Evolutionary conservation across 2,888 invertebrate genomes (phyloP).

Genomic region (Muscina levida): DNA sequence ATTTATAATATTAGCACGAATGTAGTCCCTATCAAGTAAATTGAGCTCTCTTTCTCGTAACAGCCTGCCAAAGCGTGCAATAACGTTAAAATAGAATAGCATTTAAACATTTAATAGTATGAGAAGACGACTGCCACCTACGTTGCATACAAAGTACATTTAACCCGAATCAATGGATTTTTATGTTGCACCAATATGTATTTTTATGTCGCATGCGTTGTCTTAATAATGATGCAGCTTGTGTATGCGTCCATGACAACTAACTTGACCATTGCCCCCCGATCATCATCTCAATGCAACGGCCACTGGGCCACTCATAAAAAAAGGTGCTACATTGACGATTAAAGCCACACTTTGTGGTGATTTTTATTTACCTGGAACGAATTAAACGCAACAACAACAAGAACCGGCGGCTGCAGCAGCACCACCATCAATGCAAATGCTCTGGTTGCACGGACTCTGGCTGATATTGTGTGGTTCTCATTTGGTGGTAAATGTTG

Average conservation of each 20-base stretch:
- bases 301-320: not conserved
- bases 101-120: too few species aligned
- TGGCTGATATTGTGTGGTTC: too few species aligned
- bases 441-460: not conserved
- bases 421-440: not conserved
- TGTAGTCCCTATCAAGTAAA: too few species aligned
- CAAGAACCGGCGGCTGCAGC: not conserved
- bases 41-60: too few species aligned
- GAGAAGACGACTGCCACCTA: not conserved
- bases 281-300: not conserved
- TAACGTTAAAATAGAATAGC: too few species aligned
- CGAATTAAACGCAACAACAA: too few species aligned
- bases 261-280: not conserved
- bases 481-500: too few species aligned
- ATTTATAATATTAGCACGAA: too few species aligned
- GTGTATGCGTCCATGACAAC: not conserved
- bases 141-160: constrained; percentile 25
- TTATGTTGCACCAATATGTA: not conserved
- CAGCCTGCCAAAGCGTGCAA: too few species aligned
- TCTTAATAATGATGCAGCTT: constrained; percentile 5
- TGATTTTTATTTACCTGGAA: constrained; percentile 40
- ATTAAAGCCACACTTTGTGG: constrained; percentile 41
- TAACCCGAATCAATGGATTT: not conserved
- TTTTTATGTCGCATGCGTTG: not conserved
- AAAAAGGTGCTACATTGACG: constrained; percentile 52